phyloP scores from a whole-genome alignment of 1,140 invertebrate genomes.

The Hyphantria cunea region DNA sequence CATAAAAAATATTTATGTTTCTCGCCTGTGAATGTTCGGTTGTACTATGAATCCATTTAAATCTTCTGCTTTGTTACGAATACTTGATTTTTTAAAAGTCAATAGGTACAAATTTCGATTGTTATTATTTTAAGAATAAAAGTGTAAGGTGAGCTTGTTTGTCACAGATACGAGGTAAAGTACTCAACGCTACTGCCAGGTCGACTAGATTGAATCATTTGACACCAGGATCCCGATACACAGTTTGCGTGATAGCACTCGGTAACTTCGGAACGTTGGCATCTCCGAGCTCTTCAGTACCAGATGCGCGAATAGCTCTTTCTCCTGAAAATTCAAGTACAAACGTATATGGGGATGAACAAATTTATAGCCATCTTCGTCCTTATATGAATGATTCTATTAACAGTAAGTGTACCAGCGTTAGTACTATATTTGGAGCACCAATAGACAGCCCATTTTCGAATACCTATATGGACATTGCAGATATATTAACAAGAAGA shows the following conservation, averaged over 20 bases:
- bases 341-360: slow-evolving; percentile 74
- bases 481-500: slow-evolving; percentile 87
- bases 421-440: slow-evolving; percentile 86
- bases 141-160: not conserved
- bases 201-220: slow-evolving; percentile 88
- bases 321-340: slow-evolving; percentile 76
- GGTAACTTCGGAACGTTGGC: slow-evolving; percentile 85
- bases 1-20: slow-evolving; percentile 79
- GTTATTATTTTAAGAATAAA: slow-evolving; percentile 10
- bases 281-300: slow-evolving; percentile 59
- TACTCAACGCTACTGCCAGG: slow-evolving; percentile 86
- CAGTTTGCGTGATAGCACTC: slow-evolving; percentile 92
- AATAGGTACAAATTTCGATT: slow-evolving; percentile 49
- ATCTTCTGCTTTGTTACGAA: slow-evolving; percentile 65
- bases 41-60: slow-evolving; percentile 67
- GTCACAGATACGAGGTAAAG: slow-evolving; percentile 86
- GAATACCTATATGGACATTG: slow-evolving; percentile 84
- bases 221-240: slow-evolving; percentile 89
- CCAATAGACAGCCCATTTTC: slow-evolving; percentile 85
- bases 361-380: slow-evolving; percentile 80
- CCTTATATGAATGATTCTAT: slow-evolving; percentile 87
- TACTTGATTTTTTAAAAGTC: slow-evolving; percentile 53
- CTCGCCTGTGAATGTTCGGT: slow-evolving; percentile 63
- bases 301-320: slow-evolving; percentile 79
- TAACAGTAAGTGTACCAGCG: slow-evolving; percentile 89